Evolutionary conservation across 2,797 vertebrate species (phyloP).

Genomic region (Eurystomus glaucurus): DNA sequence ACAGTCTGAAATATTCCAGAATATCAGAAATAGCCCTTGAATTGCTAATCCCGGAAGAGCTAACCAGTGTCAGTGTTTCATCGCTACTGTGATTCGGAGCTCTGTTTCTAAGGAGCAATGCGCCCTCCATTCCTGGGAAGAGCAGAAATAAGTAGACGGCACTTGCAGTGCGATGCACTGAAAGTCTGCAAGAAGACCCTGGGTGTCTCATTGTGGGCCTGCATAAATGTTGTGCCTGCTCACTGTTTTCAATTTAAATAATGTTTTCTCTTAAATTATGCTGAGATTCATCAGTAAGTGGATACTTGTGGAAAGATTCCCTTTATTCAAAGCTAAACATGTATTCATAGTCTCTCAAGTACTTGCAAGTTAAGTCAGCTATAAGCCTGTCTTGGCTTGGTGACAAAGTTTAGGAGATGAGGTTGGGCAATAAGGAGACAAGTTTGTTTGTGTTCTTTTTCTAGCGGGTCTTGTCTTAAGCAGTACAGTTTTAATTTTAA

Average conservation of each 20-base stretch:
- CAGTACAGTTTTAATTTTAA: not conserved
- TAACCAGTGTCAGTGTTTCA: not conserved
- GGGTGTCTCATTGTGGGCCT: not conserved
- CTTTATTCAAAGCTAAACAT: constrained; percentile 25
- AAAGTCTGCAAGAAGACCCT: not conserved
- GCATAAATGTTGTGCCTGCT: not conserved
- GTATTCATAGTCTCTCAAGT: constrained; percentile 14
- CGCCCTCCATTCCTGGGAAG: not conserved
- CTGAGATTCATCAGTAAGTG: not conserved
- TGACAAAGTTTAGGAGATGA: not conserved
- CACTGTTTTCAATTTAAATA: not conserved
- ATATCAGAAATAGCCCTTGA: not conserved
- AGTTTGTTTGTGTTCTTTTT: not conserved
- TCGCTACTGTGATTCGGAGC: not conserved
- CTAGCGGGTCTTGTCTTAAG: not conserved
- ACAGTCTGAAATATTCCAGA: not conserved
- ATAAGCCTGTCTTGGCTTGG: not conserved
- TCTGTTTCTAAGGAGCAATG: not conserved
- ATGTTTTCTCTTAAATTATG: not conserved
- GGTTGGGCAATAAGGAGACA: not conserved
- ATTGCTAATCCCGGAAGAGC: not conserved
- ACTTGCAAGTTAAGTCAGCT: constrained; percentile 17
- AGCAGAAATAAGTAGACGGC: not conserved
- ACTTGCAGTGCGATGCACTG: not conserved
- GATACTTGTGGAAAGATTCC: not conserved